Evolutionary conservation across 2,797 vertebrate species (phyloP).

Genomic region (Pempheris klunzingeri): DNA sequence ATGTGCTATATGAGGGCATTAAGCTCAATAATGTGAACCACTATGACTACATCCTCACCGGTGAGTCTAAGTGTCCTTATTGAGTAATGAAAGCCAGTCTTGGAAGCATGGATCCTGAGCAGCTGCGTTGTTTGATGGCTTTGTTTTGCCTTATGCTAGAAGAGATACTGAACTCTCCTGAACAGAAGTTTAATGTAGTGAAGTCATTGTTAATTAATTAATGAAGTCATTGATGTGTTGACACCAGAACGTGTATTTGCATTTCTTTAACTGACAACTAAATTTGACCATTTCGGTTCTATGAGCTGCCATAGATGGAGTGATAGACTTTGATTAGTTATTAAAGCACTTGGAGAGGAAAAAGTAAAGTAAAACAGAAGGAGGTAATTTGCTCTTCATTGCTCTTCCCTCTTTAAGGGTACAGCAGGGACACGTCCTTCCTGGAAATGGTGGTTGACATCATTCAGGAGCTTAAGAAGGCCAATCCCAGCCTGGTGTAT

Average conservation of each 20-base stretch:
- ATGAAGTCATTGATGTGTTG: not conserved
- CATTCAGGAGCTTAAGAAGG: slow-evolving; percentile 91
- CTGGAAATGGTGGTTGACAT: slow-evolving; percentile 94
- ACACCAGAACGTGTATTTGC: not conserved
- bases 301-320: not conserved
- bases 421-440: slow-evolving; percentile 94
- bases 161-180: not conserved
- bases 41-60: slow-evolving; percentile 96
- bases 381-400: not conserved
- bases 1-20: slow-evolving; percentile 92
- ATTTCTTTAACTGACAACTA: not conserved
- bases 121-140: not conserved
- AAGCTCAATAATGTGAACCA: slow-evolving; percentile 90
- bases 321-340: not conserved
- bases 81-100: not conserved
- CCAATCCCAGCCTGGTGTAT: slow-evolving; percentile 91
- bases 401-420: slow-evolving; percentile 81
- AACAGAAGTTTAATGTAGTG: not conserved
- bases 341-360: not conserved
- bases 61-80: slow-evolving; percentile 71
- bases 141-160: not conserved
- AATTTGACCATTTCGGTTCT: not conserved
- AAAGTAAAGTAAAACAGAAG: not conserved
- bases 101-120: not conserved
- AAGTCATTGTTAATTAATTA: no score